phyloP scores from a whole-genome alignment of 1,140 invertebrate genomes.

The Drosophila pandora region DNA sequence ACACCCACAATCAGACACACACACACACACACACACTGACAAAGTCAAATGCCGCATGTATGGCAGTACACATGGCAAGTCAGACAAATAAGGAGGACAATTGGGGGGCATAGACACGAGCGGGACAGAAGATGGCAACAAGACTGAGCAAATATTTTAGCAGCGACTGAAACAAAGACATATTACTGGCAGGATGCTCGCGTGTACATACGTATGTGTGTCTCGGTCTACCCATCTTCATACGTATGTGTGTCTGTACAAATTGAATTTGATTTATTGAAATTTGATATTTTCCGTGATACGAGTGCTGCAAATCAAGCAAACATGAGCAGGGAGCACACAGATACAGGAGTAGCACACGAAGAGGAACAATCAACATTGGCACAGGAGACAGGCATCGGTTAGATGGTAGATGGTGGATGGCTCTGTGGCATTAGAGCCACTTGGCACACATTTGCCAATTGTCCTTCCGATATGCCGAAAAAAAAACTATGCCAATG shows the following conservation, averaged over 20 bases:
- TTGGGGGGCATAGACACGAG: constrained; percentile 35
- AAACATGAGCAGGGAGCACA: constrained; percentile 56
- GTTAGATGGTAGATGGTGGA: constrained; percentile 31
- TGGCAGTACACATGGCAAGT: constrained; percentile 42
- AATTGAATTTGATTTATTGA: constrained; percentile 83
- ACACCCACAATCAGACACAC: constrained; percentile 1
- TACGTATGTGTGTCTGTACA: constrained; percentile 64
- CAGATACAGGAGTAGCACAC: constrained; percentile 16
- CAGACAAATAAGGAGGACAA: constrained; percentile 73
- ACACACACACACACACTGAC: constrained; percentile 7
- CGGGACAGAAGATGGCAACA: constrained; percentile 55
- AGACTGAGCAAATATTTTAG: constrained; percentile 79
- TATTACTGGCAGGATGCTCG: constrained; percentile 70
- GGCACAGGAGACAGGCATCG: constrained; percentile 29
- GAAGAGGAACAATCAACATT: constrained; percentile 68
- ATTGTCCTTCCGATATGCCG: constrained; percentile 42
- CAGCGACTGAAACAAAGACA: constrained; percentile 78
- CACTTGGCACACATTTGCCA: constrained; percentile 63
- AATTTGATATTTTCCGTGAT: constrained; percentile 83
- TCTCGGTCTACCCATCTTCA: constrained; percentile 15
- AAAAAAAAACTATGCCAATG: constrained; percentile 10
- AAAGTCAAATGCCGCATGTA: not conserved
- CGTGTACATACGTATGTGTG: constrained; percentile 31
- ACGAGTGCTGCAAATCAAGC: constrained; percentile 79
- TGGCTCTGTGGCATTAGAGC: constrained; percentile 57